Evolutionary conservation across 2,797 vertebrate genomes (phyloP).

Genomic region (Uromys caudimaculatus): DNA sequence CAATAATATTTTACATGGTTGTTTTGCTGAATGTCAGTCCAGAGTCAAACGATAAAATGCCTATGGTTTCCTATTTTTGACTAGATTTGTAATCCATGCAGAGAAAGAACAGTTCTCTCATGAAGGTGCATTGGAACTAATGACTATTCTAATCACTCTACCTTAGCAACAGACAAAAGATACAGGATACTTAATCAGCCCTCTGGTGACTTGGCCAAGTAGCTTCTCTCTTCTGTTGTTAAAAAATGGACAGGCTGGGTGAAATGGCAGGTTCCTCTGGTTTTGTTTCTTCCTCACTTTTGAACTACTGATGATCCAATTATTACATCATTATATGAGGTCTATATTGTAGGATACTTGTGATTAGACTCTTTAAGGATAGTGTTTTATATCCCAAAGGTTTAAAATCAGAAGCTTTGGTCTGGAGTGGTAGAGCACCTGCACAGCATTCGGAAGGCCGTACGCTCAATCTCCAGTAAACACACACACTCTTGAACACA

Average conservation of each 20-base stretch:
- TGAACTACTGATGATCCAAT: not conserved
- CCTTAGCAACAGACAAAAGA: not conserved
- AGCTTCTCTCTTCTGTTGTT: not conserved
- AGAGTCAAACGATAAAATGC: constrained; percentile 2
- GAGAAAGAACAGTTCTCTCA: not conserved
- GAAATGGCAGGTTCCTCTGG: not conserved
- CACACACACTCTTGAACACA: not conserved
- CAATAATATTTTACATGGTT: not conserved
- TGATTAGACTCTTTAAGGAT: not conserved
- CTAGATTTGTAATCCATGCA: not conserved
- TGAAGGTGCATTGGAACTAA: not conserved
- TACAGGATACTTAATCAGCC: not conserved
- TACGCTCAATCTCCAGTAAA: not conserved
- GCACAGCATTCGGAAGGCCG: too few species aligned
- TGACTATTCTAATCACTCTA: not conserved
- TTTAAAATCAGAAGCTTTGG: constrained; percentile 19
- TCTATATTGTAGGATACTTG: not conserved
- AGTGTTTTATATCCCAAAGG: not conserved
- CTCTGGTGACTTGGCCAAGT: not conserved
- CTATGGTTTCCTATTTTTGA: not conserved
- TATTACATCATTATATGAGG: not conserved
- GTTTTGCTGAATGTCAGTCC: constrained; percentile 37
- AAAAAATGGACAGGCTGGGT: not conserved
- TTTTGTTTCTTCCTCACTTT: not conserved
- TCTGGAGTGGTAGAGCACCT: not conserved